These are phyloP conservation scores for Scaptomyza parva DNA, from an alignment of 2,888 invertebrate genomes.

Conservation along the genomic window DNA sequence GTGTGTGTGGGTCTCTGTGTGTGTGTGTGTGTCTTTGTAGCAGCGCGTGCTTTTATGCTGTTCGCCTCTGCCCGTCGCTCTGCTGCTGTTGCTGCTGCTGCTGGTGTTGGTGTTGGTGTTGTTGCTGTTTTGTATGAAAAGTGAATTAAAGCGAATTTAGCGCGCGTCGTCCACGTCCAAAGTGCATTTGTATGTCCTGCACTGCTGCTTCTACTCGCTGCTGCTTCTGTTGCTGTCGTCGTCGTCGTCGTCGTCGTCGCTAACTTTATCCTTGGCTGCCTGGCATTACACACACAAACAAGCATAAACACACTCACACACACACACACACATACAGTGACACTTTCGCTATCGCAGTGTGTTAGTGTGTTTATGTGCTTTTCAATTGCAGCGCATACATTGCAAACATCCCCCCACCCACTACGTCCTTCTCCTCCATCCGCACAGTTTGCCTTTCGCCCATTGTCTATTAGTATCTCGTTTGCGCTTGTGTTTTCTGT, in stretches of 20 bases:
- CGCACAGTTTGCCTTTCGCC: slow-evolving; percentile 47
- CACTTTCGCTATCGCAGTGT: slow-evolving; percentile 77
- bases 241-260: slow-evolving; percentile 39
- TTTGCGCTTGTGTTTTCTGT: slow-evolving; percentile 79
- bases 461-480: slow-evolving; percentile 80
- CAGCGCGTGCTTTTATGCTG: slow-evolving; percentile 72
- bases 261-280: slow-evolving; percentile 74
- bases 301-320: slow-evolving; percentile 18
- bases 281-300: slow-evolving; percentile 21
- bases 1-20: slow-evolving; percentile 14
- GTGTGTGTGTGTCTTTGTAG: slow-evolving; percentile 18
- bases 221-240: slow-evolving; percentile 24
- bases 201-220: slow-evolving; percentile 34
- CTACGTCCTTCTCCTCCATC: neutral
- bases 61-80: slow-evolving; percentile 4
- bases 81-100: slow-evolving; percentile 3
- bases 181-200: slow-evolving; percentile 76
- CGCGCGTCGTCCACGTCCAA: slow-evolving; percentile 75
- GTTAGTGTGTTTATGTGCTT: slow-evolving; percentile 74
- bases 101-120: slow-evolving; percentile 39
- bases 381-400: slow-evolving; percentile 64
- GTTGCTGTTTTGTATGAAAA: slow-evolving; percentile 75
- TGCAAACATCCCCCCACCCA: slow-evolving; percentile 19
- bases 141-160: slow-evolving; percentile 82
- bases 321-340: slow-evolving; percentile 37